Evolutionary conservation across 2,888 invertebrate genomes (phyloP).

Genomic region (Galeopsomyia nigrocyanea): DNA sequence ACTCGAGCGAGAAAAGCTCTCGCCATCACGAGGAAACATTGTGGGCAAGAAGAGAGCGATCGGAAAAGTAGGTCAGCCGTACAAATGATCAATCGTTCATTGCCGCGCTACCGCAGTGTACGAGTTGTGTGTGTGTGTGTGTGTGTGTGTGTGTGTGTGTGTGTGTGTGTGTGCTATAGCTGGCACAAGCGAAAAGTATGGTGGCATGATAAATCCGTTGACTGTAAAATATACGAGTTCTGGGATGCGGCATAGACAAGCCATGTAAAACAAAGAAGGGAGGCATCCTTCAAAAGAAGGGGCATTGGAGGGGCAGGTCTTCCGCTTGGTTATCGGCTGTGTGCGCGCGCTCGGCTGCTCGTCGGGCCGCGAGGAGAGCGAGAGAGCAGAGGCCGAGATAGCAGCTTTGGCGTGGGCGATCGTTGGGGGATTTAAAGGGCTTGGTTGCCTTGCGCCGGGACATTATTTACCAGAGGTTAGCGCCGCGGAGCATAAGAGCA

Average conservation of each 20-base stretch:
- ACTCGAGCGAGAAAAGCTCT: neutral
- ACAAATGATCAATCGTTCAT: conserved; percentile 46
- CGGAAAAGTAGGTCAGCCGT: conserved; percentile 30
- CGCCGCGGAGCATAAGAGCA: conserved; percentile 42
- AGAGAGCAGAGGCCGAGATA: conserved; percentile 39
- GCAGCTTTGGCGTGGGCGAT: conserved; percentile 47
- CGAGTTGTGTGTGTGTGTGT: neutral
- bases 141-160: too few species aligned
- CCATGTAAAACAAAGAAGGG: conserved; percentile 39
- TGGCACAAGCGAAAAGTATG: too few species aligned
- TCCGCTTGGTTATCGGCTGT: too few species aligned
- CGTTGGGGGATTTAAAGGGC: conserved; percentile 53
- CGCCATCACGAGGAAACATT: conserved; percentile 7
- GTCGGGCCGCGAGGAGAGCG: neutral
- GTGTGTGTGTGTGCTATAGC: too few species aligned
- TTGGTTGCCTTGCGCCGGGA: conserved; percentile 48
- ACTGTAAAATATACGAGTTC: too few species aligned
- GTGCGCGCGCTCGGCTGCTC: too few species aligned
- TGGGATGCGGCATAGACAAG: neutral
- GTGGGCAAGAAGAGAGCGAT: neutral
- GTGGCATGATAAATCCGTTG: too few species aligned
- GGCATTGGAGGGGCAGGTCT: too few species aligned
- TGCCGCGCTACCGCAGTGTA: neutral
- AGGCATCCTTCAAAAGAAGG: conserved; percentile 28
- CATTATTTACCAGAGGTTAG: conserved; percentile 53